phyloP scores from a whole-genome alignment of 2,113 vertebrate species.

The Heterochromis multidens region DNA sequence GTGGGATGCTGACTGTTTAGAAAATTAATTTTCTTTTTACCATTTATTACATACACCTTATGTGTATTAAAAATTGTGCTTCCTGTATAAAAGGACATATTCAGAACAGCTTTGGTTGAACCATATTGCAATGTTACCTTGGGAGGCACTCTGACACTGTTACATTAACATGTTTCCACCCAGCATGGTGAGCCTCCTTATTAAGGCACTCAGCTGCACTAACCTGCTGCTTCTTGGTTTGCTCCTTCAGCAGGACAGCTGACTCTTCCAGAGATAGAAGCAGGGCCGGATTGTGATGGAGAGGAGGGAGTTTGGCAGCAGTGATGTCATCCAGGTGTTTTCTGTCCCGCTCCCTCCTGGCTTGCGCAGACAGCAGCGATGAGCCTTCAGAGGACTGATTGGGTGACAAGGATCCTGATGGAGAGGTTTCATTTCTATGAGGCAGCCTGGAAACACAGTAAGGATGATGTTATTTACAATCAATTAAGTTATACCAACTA shows the following conservation, averaged over 20 bases:
- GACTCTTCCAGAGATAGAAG: slow-evolving; percentile 87
- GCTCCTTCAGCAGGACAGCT: slow-evolving; percentile 77
- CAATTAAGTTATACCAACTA: background rate
- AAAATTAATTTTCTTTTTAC: background rate
- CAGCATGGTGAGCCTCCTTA: background rate
- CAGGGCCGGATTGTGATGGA: slow-evolving; percentile 81
- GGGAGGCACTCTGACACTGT: background rate
- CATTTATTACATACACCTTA: background rate
- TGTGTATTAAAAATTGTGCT: background rate
- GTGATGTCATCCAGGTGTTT: slow-evolving; percentile 92
- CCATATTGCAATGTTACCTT: background rate
- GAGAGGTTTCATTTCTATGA: slow-evolving; percentile 60
- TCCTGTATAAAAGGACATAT: background rate
- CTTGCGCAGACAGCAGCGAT: slow-evolving; percentile 70
- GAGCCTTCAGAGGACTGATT: slow-evolving; percentile 54
- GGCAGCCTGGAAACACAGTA: slow-evolving; percentile 69
- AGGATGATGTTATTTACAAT: background rate
- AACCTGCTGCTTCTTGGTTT: slow-evolving; percentile 86
- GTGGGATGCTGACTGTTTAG: background rate
- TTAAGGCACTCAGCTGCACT: background rate
- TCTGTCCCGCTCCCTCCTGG: slow-evolving; percentile 76
- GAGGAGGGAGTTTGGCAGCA: slow-evolving; percentile 83
- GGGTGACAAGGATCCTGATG: slow-evolving; percentile 68
- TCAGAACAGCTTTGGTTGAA: background rate
- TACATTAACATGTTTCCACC: background rate